Conservation (phyloP, 23 tunicate genomes). For the Ascidia mentula region DNA sequence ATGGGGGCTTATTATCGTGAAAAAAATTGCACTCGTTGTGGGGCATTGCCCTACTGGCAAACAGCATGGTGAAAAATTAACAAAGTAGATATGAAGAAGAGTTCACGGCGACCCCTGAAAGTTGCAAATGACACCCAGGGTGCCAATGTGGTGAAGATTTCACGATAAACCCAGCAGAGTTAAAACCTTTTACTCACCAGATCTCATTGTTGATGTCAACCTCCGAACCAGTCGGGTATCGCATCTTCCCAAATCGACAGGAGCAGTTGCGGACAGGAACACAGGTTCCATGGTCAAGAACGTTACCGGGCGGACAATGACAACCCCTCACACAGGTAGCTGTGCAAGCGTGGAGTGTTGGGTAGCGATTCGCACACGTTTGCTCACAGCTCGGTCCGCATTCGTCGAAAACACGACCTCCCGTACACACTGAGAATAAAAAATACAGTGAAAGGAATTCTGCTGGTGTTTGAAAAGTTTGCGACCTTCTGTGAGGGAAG, state of each 20-base stretch:
- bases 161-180: no score
- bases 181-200: conserved; percentile 63
- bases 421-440: conserved; percentile 49
- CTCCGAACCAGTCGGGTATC: conserved; percentile 27
- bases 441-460: no score
- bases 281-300: conserved; percentile 37
- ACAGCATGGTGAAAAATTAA: no score
- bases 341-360: conserved; percentile 41
- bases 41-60: no score
- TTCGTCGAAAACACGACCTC: conserved; percentile 69
- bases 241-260: conserved; percentile 49
- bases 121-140: no score
- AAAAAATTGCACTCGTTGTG: no score
- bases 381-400: conserved; percentile 95
- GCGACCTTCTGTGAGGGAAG: no score
- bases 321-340: conserved; percentile 74
- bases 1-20: no score
- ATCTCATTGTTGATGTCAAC: conserved; percentile 73
- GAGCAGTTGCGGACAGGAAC: conserved; percentile 51
- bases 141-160: no score
- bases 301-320: conserved; percentile 78
- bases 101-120: no score
- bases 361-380: conserved; percentile 47
- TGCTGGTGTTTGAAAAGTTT: no score
- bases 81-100: no score